phyloP scores from a whole-genome alignment of 2,888 invertebrate species.

The Acanthosepion lycidas region DNA sequence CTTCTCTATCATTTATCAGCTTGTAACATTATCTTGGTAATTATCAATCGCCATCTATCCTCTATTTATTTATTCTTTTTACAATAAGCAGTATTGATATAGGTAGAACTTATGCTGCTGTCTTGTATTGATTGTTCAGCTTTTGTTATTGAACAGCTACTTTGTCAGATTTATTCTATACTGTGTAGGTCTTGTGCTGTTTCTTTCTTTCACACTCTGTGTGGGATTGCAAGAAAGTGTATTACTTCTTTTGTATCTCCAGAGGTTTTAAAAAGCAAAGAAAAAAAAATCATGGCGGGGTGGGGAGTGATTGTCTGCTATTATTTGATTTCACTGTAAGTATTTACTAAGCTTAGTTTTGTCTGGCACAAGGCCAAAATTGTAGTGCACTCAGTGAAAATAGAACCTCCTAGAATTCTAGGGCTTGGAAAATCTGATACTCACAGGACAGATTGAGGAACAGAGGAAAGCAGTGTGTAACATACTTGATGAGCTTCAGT shows the following conservation, averaged over 20 bases:
- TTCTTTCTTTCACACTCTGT: not conserved
- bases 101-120: not conserved
- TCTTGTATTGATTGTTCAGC: slow-evolving; percentile 33
- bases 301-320: not conserved
- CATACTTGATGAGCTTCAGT: too few species aligned
- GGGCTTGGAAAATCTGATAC: too few species aligned
- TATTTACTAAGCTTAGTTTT: not conserved
- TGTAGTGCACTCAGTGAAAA: not conserved
- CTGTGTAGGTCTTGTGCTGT: not conserved
- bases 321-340: not conserved
- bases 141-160: not conserved
- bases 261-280: not conserved
- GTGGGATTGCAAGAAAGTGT: not conserved
- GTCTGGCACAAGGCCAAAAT: not conserved
- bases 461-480: too few species aligned
- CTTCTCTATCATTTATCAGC: too few species aligned
- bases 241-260: not conserved
- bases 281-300: not conserved
- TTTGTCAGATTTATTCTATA: not conserved
- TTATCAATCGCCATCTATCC: not conserved
- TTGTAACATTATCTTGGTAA: not conserved
- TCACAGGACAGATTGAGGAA: too few species aligned
- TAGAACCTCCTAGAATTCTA: not conserved
- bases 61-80: not conserved
- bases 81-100: not conserved